These are phyloP conservation scores for Sebastes reedi DNA, from an alignment of 2,797 vertebrate genomes.

Conservation along the genomic window DNA sequence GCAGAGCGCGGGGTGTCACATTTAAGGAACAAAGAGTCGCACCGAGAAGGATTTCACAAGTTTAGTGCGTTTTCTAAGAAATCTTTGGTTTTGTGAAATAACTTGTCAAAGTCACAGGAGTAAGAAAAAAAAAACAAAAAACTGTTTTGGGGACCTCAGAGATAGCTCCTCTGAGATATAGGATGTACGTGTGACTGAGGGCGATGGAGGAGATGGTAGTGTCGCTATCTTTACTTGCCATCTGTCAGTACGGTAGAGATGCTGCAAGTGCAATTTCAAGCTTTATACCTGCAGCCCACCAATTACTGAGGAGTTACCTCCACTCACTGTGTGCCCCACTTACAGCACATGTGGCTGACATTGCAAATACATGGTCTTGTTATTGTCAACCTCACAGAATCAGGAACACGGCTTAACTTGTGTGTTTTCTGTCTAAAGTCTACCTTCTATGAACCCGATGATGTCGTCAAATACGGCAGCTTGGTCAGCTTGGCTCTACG, in stretches of 20 bases:
- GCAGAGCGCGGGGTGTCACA: conserved; percentile 41
- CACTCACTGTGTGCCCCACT: conserved; percentile 30
- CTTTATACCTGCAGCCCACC: conserved; percentile 36
- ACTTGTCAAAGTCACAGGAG: conserved; percentile 28
- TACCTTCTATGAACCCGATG: background rate
- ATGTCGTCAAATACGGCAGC: background rate
- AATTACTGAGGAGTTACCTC: conserved; percentile 30
- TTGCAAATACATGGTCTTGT: conserved; percentile 16
- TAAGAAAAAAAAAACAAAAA: background rate
- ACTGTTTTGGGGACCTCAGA: background rate
- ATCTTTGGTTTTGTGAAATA: background rate
- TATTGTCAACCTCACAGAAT: conserved; percentile 3
- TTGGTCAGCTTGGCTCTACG: background rate
- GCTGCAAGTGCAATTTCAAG: conserved; percentile 54
- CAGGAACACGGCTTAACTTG: background rate
- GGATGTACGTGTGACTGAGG: background rate
- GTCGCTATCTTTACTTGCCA: conserved; percentile 54
- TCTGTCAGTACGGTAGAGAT: conserved; percentile 45
- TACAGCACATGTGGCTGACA: conserved; percentile 30
- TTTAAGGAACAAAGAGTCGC: conserved; percentile 39
- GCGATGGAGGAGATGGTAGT: conserved; percentile 1
- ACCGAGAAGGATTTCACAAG: conserved; percentile 8
- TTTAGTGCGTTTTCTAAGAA: conserved; percentile 2
- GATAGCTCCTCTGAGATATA: background rate
- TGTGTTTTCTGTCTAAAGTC: background rate